Base-by-base conservation (phyloP, 2,113 vertebrate genomes). In the Chascanopsetta lugubris region DNA sequence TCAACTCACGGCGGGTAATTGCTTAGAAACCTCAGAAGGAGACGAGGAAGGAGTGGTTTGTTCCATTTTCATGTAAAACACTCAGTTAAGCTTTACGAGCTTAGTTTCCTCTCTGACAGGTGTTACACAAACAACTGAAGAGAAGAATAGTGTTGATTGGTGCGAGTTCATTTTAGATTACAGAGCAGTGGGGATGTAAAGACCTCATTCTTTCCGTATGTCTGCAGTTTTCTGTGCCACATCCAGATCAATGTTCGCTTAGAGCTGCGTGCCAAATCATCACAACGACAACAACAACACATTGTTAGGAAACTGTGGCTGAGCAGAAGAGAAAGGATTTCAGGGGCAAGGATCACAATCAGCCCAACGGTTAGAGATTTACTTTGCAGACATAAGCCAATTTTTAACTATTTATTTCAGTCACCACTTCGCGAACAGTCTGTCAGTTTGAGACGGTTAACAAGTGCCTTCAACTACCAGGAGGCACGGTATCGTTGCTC, bases 271-370 rank as follows among this genome's bases (percentile, higher is more conserved):
- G 50, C 32, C 43, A 34, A 51, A 67, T 46, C 18, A 46, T 62
- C 25, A 54, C 36, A 70, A 86, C 72, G 82, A 65, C 32, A 49
- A 86, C 72, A 83, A 65, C 32, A 49, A 43, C 2, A 61, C 69
- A 83, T 66, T 86, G 84, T 86, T 71, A 26, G 51, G 51, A 62
- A 84, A 79, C 61, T 69, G 62, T 58, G 59, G 30, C 57, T 64
- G 50, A 74, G 34, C 34, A 38, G 34, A 38, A 38, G 34, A 21
- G 21, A 61, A 66, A 58, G 49, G 79, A 73, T 73, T 85, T 56
- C 12, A 56, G 59, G 67, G 49, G 61, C 62, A 81, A 84, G 82
- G 84, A 65, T 82, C 72, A 67, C 29, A 53, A 38, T 32, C 26
- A 64, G 48, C 57, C 45, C 42, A 49, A 29, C 43, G 12, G 53